Evolutionary conservation across 2,888 invertebrate species (phyloP).

Genomic region (Cecidostiba fungosa): DNA sequence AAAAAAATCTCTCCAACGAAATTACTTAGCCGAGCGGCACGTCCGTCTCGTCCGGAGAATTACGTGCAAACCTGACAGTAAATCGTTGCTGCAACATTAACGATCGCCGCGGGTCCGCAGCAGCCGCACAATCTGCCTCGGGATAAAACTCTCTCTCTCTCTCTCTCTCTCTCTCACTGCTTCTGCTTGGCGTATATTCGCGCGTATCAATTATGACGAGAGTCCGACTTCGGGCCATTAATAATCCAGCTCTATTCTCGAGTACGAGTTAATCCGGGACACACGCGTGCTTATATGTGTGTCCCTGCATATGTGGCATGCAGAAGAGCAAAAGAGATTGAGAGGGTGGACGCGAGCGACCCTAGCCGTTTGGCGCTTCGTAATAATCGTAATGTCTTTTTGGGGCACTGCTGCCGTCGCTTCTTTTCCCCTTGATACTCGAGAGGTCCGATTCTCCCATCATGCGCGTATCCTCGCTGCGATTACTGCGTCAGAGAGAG

Average conservation of each 20-base stretch:
- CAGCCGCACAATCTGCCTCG: slow-evolving; percentile 10
- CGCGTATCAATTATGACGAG: slow-evolving; percentile 64
- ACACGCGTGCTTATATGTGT: slow-evolving; percentile 47
- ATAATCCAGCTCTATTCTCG: slow-evolving; percentile 74
- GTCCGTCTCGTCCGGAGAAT: slow-evolving; percentile 20
- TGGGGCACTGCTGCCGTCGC: slow-evolving; percentile 66
- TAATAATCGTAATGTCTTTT: slow-evolving; percentile 80
- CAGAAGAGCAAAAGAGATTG: slow-evolving; percentile 48
- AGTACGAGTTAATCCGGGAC: slow-evolving; percentile 72
- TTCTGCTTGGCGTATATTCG: slow-evolving; percentile 34
- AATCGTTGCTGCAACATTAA: slow-evolving; percentile 53
- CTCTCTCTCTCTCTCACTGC: no score
- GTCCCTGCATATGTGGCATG: slow-evolving; percentile 33
- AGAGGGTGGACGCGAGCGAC: slow-evolving; percentile 66
- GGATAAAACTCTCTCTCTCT: neutral
- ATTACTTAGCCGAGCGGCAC: slow-evolving; percentile 2
- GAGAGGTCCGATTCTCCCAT: neutral
- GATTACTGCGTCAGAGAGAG: slow-evolving; percentile 3
- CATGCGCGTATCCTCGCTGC: slow-evolving; percentile 17
- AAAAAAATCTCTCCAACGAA: slow-evolving; percentile 34
- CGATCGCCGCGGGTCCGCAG: neutral
- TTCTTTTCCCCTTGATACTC: neutral
- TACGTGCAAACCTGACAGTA: slow-evolving; percentile 51
- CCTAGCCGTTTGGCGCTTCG: slow-evolving; percentile 69
- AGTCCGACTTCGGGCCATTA: slow-evolving; percentile 72